These are phyloP conservation scores for Myanophis thanlyinensis DNA, from an alignment of 2,113 vertebrate genomes.

Conservation along the genomic window DNA sequence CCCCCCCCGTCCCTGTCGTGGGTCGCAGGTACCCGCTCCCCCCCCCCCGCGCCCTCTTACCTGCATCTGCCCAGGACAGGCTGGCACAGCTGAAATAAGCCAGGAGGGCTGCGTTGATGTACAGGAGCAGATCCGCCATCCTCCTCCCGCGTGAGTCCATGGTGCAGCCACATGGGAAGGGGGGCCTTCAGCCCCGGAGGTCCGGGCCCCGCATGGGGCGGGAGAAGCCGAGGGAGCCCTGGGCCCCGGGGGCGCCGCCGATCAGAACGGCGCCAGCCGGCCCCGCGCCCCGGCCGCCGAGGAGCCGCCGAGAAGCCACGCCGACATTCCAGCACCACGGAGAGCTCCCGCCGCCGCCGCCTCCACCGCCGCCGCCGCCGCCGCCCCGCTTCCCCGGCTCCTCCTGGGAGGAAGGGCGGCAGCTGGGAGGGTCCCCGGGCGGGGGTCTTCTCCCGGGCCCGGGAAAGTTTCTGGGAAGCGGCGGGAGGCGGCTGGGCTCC, in stretches of 20 bases:
- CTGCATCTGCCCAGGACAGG: conserved; percentile 71
- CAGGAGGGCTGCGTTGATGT: conserved; percentile 66
- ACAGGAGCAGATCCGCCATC: conserved; percentile 56
- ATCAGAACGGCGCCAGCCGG: neutral
- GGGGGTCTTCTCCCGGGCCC: neutral
- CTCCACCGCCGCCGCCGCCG: conserved; percentile 26
- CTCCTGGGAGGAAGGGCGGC: conserved; percentile 1
- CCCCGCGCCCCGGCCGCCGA: neutral
- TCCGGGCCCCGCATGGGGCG: conserved; percentile 25
- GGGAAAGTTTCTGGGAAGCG: conserved; percentile 8
- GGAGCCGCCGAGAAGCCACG: conserved; percentile 9
- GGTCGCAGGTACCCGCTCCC: neutral
- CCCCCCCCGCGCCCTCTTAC: conserved; percentile 43
- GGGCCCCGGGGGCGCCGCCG: neutral
- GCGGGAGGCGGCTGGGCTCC: conserved; percentile 56
- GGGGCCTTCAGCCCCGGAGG: conserved; percentile 28
- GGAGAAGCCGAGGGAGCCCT: neutral
- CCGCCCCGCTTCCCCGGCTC: neutral
- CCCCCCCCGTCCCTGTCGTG: too few species aligned
- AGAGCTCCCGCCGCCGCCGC: conserved; percentile 49
- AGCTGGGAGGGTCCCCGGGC: conserved; percentile 27
- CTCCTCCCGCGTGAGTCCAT: conserved; percentile 55
- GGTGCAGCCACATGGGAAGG: conserved; percentile 27
- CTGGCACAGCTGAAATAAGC: conserved; percentile 70
- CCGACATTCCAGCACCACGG: conserved; percentile 63